Base-by-base conservation (phyloP, 2,113 vertebrate genomes). In the Acrocephalus kingi region DNA sequence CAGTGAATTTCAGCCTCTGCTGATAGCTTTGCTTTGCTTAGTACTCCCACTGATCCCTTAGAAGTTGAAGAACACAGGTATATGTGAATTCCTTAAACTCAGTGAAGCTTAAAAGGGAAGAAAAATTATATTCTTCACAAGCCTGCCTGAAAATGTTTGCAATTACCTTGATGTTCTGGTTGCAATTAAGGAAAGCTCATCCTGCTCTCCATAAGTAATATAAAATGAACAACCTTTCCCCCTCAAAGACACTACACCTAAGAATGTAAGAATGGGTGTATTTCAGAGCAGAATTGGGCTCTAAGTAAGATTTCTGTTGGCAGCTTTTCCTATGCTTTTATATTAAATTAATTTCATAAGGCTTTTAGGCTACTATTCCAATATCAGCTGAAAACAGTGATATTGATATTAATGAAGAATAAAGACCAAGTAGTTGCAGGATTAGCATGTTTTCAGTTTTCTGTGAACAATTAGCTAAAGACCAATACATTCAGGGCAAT, bases 1-100 rank as follows among this genome's bases (percentile, higher is more conserved):
- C 35, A 43, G 43, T 39, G 59, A 80, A 76, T 83, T 95, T 86
- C 71, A 93, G 43, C 43, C 55, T 90, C 64, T 87, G 75, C 43
- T 92, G 68, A 77, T 63, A 83, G 58, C 51, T 92, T 69, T 80
- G 45, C 59, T 92, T 80, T 63, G 37, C 62, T 85, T 37, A 68
- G 12, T 74, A 80, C 72, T 95, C 88, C 72, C 79, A 86, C 72
- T 51, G 72, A 89, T 84, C 30, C 55, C 30, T 94, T 51, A 95
- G 92, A 95, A 87, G 69, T 25, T 52, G 52, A 87, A 91, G 77
- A 86, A 66, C 63, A 69, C 25, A 74, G 56, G 58, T 72, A 59
- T 35, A 48, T 43, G 28, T 54, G 86, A 89, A 84, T 59, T 75
- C 37, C 35, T 61, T n/a, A 51, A 92, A 87, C 21, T 43, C 28